Conservation (phyloP, 2,888 invertebrate species). For the Ophraella communa region DNA sequence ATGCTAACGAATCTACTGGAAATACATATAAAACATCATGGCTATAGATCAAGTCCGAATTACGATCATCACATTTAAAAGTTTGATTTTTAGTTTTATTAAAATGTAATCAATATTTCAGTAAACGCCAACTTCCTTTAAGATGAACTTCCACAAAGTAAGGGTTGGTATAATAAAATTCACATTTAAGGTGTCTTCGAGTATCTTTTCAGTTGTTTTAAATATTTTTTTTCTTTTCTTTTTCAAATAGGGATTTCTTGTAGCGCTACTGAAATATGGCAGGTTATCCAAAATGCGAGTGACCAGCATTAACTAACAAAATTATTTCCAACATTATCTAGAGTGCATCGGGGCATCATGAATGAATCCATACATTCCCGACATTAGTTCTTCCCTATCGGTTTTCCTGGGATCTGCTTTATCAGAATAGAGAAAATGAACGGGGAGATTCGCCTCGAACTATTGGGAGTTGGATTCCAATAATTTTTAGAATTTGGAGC, state of each 20-base stretch:
- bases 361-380: conserved; percentile 9
- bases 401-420: conserved; percentile 13
- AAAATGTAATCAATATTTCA: too few relatives aligned
- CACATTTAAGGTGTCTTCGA: neutral
- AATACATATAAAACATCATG: too few relatives aligned
- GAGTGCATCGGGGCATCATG: conserved; percentile 7
- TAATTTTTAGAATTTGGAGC: neutral
- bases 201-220: neutral
- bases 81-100: too few relatives aligned
- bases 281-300: neutral
- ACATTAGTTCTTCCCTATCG: conserved; percentile 6
- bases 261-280: neutral
- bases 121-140: too few relatives aligned
- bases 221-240: neutral
- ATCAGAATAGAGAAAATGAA: conserved; percentile 5
- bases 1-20: too few relatives aligned
- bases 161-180: too few relatives aligned
- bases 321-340: conserved; percentile 13
- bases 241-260: neutral
- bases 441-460: neutral
- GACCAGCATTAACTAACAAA: neutral
- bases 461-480: neutral
- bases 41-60: too few relatives aligned
- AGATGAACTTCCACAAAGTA: too few relatives aligned
- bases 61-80: too few relatives aligned